A percentile compares a stretch with the other conserved stretches of the same genome.
phyloP scores from a whole-genome alignment of 2,888 invertebrate genomes.

The Cyclophora albipunctata region DNA sequence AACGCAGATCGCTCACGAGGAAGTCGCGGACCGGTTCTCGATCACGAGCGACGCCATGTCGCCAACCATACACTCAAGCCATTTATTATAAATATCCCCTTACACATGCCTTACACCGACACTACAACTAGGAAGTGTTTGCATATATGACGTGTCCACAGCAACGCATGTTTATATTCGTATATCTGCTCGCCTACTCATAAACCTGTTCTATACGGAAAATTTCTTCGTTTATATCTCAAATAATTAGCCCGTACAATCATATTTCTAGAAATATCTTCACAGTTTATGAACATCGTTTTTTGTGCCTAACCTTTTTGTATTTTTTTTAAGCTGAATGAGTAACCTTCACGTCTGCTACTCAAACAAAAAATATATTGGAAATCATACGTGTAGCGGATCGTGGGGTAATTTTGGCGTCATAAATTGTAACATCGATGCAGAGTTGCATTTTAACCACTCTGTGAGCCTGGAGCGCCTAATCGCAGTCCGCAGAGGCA shows the following conservation, averaged over 20 bases:
- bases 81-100: slow-evolving; percentile 55
- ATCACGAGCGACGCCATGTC: slow-evolving; percentile 40
- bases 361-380: background rate
- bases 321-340: no score
- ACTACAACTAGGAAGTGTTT: slow-evolving; percentile 47
- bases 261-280: no score
- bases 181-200: background rate
- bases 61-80: slow-evolving; percentile 47
- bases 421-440: slow-evolving; percentile 7
- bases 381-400: background rate
- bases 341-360: no score
- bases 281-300: no score
- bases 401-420: slow-evolving; percentile 4
- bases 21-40: slow-evolving; percentile 55
- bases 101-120: slow-evolving; percentile 31
- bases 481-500: slow-evolving; percentile 42
- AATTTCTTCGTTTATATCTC: slow-evolving; percentile 5
- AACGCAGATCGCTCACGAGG: slow-evolving; percentile 55
- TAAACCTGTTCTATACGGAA: slow-evolving; percentile 24
- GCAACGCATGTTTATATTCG: slow-evolving; percentile 30
- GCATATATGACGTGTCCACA: slow-evolving; percentile 38
- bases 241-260: background rate
- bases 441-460: slow-evolving; percentile 6
- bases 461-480: slow-evolving; percentile 25
- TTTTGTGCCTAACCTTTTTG: no score